Evolutionary conservation across 2,888 invertebrate genomes (phyloP).

Genomic region (Chymomyza caudatula): DNA sequence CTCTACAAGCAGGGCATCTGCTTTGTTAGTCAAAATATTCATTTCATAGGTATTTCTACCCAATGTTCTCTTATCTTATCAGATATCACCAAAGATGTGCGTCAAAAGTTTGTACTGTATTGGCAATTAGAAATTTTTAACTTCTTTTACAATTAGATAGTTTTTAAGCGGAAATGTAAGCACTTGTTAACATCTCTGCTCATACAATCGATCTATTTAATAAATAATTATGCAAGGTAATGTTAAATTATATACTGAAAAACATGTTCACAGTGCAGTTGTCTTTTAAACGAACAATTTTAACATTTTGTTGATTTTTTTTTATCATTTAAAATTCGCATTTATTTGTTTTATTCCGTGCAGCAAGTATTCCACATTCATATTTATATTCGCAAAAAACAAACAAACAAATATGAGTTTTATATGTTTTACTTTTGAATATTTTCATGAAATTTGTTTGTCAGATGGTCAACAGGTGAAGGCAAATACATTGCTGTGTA

Average conservation of each 20-base stretch:
- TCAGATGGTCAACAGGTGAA: not conserved
- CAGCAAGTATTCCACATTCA: conserved; percentile 38
- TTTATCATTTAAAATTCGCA: conserved; percentile 15
- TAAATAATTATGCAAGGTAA: not conserved
- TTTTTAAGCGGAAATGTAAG: too few species aligned
- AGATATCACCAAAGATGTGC: too few species aligned
- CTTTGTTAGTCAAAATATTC: too few species aligned
- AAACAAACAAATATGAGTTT: conserved; percentile 30
- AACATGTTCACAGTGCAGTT: not conserved
- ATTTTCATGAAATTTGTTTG: not conserved
- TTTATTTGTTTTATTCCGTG: not conserved
- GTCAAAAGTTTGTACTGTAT: too few species aligned
- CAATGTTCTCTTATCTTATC: too few species aligned
- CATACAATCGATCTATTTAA: not conserved
- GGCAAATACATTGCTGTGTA: too few species aligned
- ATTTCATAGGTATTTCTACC: too few species aligned
- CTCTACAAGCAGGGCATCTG: too few species aligned
- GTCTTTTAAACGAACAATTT: not conserved
- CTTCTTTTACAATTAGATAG: not conserved
- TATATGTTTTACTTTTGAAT: not conserved
- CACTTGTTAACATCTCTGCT: not conserved
- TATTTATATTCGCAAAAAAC: conserved; percentile 31
- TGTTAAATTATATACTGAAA: not conserved
- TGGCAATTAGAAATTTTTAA: too few species aligned
- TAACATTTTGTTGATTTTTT: conserved; percentile 4